Evolutionary conservation across 2,113 vertebrate species (phyloP).

Genomic region (Melierax canorus): DNA sequence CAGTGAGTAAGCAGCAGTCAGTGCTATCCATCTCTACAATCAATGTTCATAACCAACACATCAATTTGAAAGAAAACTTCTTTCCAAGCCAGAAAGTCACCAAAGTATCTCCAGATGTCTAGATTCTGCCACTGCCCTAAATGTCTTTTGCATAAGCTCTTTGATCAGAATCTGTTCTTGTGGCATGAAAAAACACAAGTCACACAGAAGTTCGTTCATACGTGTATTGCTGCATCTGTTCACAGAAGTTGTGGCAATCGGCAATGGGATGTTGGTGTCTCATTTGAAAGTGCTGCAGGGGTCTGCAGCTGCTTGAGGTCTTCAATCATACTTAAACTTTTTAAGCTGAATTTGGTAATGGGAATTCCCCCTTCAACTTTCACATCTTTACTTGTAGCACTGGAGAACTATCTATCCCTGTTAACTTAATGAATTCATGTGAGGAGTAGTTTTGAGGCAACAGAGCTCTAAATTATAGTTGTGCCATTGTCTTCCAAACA

Average conservation of each 20-base stretch:
- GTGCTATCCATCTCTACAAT: background rate
- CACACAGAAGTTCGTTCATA: background rate
- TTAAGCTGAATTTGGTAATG: background rate
- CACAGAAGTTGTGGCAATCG: background rate
- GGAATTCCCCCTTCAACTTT: background rate
- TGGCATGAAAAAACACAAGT: background rate
- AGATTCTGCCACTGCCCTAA: background rate
- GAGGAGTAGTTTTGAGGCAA: background rate
- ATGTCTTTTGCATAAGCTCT: background rate
- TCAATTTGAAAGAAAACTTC: background rate
- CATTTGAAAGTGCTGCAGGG: background rate
- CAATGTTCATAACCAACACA: background rate
- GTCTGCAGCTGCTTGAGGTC: background rate
- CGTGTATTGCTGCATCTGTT: background rate
- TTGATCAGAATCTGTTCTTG: background rate
- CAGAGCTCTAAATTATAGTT: background rate
- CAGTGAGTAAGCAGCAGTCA: background rate
- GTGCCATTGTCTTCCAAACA: background rate
- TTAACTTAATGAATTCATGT: background rate
- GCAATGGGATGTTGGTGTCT: background rate
- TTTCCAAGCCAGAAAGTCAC: background rate
- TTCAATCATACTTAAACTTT: background rate
- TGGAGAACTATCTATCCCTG: background rate
- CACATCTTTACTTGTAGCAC: background rate
- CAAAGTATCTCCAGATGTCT: background rate